Percentiles rank a stretch among this genome's conserved stretches.
These are phyloP conservation scores for Biston stratarius DNA, from an alignment of 2,888 invertebrate species.

Conservation along the genomic window DNA sequence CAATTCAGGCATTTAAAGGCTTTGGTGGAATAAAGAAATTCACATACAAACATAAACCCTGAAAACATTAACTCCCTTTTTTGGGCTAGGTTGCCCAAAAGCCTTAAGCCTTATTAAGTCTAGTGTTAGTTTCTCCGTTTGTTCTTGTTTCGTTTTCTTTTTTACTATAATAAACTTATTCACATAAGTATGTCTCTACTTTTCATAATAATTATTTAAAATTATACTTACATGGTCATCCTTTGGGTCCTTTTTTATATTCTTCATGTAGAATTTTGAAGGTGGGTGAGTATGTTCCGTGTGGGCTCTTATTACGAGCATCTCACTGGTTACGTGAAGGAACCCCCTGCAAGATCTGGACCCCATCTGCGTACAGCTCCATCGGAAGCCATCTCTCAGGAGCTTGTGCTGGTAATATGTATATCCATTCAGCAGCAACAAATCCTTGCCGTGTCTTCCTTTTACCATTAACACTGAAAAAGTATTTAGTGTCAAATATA, in stretches of 20 bases:
- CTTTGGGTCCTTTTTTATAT: slow-evolving; percentile 51
- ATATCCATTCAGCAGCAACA: slow-evolving; percentile 78
- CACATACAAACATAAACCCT: no score
- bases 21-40: no score
- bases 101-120: no score
- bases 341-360: slow-evolving; percentile 80
- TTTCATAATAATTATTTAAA: neutral
- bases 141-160: no score
- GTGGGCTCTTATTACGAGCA: slow-evolving; percentile 74
- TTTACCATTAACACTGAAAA: slow-evolving; percentile 72
- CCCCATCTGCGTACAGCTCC: slow-evolving; percentile 84
- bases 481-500: slow-evolving; percentile 30
- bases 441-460: slow-evolving; percentile 75
- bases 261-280: slow-evolving; percentile 69
- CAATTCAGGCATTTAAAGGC: no score
- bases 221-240: slow-evolving; percentile 47
- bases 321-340: slow-evolving; percentile 75
- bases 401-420: slow-evolving; percentile 81
- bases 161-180: no score
- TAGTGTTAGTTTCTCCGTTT: no score
- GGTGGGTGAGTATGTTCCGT: slow-evolving; percentile 79
- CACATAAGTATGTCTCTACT: no score
- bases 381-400: slow-evolving; percentile 75
- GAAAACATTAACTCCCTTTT: no score
- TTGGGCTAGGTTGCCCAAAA: no score